Percentiles rank a stretch among this genome's conserved stretches.
phyloP scores from a whole-genome alignment of 2,888 invertebrate species.

The Hemaris fuciformis region DNA sequence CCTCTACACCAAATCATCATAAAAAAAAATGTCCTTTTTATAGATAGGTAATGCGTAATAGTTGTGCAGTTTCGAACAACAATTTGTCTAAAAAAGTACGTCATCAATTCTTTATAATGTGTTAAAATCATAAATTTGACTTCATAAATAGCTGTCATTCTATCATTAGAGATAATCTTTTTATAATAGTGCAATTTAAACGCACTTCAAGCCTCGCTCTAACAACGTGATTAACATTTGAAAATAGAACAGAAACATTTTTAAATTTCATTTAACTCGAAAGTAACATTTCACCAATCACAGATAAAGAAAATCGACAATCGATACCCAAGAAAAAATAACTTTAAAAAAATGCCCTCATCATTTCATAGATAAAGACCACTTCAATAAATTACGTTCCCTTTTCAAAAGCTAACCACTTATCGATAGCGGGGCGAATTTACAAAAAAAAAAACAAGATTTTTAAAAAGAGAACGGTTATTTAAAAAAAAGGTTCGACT shows the following conservation, averaged over 20 bases:
- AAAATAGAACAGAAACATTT: not conserved
- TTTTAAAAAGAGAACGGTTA: not conserved
- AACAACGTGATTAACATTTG: not conserved
- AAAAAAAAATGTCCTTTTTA: no score
- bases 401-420: not conserved
- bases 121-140: no score
- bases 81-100: no score
- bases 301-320: not conserved
- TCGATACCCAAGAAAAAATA: not conserved
- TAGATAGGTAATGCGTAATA: no score
- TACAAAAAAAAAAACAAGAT: not conserved
- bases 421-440: not conserved
- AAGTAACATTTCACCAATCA: not conserved
- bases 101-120: no score
- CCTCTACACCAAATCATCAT: no score
- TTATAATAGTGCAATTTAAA: no score
- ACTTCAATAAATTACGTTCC: not conserved
- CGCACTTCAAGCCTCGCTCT: not conserved
- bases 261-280: not conserved
- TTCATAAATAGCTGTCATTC: no score
- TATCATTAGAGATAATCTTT: no score
- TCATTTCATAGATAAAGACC: slow-evolving; percentile 1
- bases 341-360: not conserved
- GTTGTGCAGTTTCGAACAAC: no score
- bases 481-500: slow-evolving; percentile 6